These are phyloP conservation scores for Caracal caracal DNA, from an alignment of 2,113 vertebrate species.

Conservation along the genomic window DNA sequence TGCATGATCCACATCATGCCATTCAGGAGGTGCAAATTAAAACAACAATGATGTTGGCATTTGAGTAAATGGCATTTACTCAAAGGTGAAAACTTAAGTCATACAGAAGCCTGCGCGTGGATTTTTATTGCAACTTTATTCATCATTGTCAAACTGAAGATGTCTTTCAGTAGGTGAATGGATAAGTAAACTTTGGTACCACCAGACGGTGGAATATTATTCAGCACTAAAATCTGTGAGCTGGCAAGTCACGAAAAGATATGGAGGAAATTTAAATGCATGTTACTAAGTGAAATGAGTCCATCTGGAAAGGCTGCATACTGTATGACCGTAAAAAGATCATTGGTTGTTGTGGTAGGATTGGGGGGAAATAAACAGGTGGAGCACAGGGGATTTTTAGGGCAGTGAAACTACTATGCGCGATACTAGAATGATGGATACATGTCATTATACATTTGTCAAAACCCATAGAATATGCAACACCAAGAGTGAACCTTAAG, in stretches of 20 bases:
- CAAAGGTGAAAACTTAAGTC: not conserved
- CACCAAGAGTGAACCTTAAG: not conserved
- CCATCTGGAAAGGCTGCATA: not conserved
- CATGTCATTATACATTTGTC: not conserved
- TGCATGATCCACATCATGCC: not conserved
- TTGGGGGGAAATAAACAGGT: not conserved
- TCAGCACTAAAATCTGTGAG: not conserved
- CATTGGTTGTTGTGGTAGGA: not conserved
- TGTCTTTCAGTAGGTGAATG: not conserved
- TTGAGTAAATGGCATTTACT: not conserved
- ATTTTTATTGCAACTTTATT: not conserved
- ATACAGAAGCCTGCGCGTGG: not conserved
- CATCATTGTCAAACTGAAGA: not conserved
- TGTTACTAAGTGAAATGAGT: not conserved
- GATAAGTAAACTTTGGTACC: not conserved
- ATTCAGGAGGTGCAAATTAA: not conserved
- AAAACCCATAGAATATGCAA: not conserved
- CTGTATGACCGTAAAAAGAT: not conserved
- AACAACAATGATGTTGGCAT: not conserved
- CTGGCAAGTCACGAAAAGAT: not conserved
- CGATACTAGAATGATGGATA: no score
- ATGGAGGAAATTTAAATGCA: not conserved
- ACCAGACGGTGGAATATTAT: not conserved
- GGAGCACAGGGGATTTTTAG: not conserved
- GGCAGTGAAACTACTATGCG: not conserved